Percentiles rank a stretch among this genome's conserved stretches.
Evolutionary conservation across 2,888 invertebrate species (phyloP).

Genomic region (Hartigia nigra): DNA sequence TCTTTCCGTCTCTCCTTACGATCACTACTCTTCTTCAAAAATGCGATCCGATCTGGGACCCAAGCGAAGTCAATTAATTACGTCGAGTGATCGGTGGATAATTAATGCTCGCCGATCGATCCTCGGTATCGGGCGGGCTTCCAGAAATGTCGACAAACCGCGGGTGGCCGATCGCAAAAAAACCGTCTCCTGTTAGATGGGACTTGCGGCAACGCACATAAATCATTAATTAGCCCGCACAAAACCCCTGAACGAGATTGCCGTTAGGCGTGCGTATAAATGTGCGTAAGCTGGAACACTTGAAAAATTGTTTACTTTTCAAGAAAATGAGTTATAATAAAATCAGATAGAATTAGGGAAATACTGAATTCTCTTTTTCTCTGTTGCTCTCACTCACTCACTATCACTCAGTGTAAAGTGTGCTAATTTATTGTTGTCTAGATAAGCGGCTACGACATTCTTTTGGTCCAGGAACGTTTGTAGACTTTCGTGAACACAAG

Average conservation of each 20-base stretch:
- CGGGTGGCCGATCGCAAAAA: conserved; percentile 6
- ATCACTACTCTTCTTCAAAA: background rate
- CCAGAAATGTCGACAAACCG: conserved; percentile 8
- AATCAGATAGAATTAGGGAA: background rate
- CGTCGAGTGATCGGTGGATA: background rate
- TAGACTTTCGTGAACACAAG: background rate
- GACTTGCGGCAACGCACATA: background rate
- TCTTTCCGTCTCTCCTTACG: background rate
- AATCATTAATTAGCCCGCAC: conserved; percentile 5
- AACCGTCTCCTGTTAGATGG: background rate
- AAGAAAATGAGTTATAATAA: background rate
- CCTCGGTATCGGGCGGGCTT: background rate
- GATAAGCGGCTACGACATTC: background rate
- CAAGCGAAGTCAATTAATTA: background rate
- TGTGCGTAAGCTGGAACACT: background rate
- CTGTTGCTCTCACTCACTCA: background rate
- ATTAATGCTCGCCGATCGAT: background rate
- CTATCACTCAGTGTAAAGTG: background rate
- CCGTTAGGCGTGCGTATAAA: background rate
- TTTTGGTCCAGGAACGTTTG: background rate
- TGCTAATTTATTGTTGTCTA: background rate
- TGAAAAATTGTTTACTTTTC: background rate
- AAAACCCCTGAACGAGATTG: background rate
- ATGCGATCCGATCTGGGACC: background rate
- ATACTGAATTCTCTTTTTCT: background rate